phyloP scores from a whole-genome alignment of 2,113 vertebrate species.

The Procapra przewalskii region DNA sequence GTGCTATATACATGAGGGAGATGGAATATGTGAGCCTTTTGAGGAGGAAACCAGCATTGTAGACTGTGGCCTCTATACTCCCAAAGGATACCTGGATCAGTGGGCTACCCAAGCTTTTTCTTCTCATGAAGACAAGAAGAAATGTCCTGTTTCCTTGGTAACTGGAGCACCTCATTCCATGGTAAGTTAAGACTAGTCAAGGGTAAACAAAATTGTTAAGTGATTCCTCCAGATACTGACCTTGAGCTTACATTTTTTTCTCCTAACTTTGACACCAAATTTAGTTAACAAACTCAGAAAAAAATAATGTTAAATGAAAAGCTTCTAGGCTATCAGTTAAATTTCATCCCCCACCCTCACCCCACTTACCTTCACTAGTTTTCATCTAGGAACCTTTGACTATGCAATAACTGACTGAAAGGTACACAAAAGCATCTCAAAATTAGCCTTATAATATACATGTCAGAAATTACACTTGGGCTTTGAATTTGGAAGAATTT shows the following conservation, averaged over 20 bases:
- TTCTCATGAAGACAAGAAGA: constrained; percentile 84
- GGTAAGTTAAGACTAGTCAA: constrained; percentile 75
- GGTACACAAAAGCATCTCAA: neutral
- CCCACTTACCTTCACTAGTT: neutral
- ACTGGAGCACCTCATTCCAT: constrained; percentile 89
- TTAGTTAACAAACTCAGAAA: neutral
- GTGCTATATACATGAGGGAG: constrained; percentile 90
- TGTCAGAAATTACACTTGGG: neutral
- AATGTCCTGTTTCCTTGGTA: constrained; percentile 85
- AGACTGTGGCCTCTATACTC: constrained; percentile 91
- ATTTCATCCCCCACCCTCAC: accelerated
- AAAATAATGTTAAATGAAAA: neutral
- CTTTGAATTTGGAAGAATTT: neutral
- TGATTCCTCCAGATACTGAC: neutral
- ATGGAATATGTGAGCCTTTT: constrained; percentile 90
- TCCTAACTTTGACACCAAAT: neutral
- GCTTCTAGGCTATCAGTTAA: neutral
- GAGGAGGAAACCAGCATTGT: constrained; percentile 84
- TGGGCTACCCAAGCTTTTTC: constrained; percentile 88
- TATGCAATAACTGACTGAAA: neutral
- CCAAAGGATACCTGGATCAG: constrained; percentile 87
- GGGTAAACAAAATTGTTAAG: neutral
- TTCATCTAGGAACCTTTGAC: neutral
- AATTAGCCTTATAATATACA: neutral
- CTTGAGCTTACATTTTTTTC: neutral